Evolutionary conservation across 2,888 invertebrate species (phyloP), one percentile per base, ranked within the genome.

Genomic region (Trichogramma dendrolimi): DNA sequence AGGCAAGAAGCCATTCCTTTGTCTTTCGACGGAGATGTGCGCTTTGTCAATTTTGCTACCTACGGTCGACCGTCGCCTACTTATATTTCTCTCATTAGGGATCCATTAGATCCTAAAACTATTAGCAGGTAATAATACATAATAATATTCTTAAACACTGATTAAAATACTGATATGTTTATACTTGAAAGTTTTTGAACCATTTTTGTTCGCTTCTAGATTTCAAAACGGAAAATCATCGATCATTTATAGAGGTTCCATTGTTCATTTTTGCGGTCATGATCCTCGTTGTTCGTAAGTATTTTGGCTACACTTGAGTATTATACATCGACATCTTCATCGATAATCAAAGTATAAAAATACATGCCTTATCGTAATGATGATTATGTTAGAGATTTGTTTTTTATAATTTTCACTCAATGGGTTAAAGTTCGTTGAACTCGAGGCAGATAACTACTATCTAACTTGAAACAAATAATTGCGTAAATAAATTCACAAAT

Each of bases 211-310:
- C 3, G 27, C 27, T 27, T 27, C 27, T 55, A 78, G 76, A 57
- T 73, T 73, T 62, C 66, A 67, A 42, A 71, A 70, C 60, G 79
- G 79, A 59, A 75, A 77, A 27, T 81, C 81, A 41, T 64, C 73
- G 27, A 70, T 71, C 11, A 71, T 75, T 39, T 80, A 81, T 67
- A 73, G 76, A 10, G 81, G 83, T 70, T 83, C 82, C 6, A 83
- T 87, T 66, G 83, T 86, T 1, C 84, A 85, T 73, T 87, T 87
- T 72, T 87, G 87, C 70, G 87, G 87, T 27, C 85, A 87, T 63
- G 81, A 85, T 70, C 71, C 78, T 38, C 77, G 81, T 63, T 87
- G 87, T 75, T 80, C 79, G 85, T 86, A 78, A 82, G 83, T 80
- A 70, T 55, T 42, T 27, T 27, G 27, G 27, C 27, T 2, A 14